Evolutionary conservation across 2,888 invertebrate genomes (phyloP), one percentile per base, ranked within the genome.

Genomic region (Tubiluchus corallicola): DNA sequence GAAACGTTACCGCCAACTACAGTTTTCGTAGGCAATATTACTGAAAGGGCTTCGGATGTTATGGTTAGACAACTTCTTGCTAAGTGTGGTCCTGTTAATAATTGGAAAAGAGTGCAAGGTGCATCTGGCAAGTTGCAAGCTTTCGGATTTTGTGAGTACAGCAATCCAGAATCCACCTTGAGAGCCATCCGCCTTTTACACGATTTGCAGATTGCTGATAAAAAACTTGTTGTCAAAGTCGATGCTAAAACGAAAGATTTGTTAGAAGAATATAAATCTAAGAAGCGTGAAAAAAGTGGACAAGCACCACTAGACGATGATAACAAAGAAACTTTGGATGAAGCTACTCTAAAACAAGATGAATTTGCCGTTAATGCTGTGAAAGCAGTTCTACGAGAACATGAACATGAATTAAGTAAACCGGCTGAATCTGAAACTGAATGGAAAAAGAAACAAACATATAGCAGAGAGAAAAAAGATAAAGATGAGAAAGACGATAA

Each of bases 61-160:
- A 83, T 99, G 80, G 79, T 98, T 37, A 76, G 90, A 53, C 81
- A 83, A 54, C 77, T 98, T 59, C 70, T 98, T 29, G 50, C 79
- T 59, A 79, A 87, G 44, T 96, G 94, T 69, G 98, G 98, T 2
- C 79, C 80, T 49, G 88, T 98, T 42, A 72, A 85, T 13, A 83
- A 81, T 55, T 99, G 98, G 98, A 96, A 96, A 67, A 74, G 96
- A 48, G 92, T 96, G 16, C 85, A 88, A 62, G 76, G 74, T 5
- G 69, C 72, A 1, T 70, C 70, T 45, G 73, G 73, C 39, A 72
- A 71, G 54, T 57, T 71, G 21, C 73, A 73, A 62, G 69, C 85
- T 1, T 96, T 96, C 67, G 96, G 96, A 5, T 98, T 96, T 69
- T 90, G 94, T 69, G 96, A 96, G 69, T 87, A 85, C 66, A 85